phyloP scores from a whole-genome alignment of 2,888 invertebrate genomes.

The Toxonevra muliebris region DNA sequence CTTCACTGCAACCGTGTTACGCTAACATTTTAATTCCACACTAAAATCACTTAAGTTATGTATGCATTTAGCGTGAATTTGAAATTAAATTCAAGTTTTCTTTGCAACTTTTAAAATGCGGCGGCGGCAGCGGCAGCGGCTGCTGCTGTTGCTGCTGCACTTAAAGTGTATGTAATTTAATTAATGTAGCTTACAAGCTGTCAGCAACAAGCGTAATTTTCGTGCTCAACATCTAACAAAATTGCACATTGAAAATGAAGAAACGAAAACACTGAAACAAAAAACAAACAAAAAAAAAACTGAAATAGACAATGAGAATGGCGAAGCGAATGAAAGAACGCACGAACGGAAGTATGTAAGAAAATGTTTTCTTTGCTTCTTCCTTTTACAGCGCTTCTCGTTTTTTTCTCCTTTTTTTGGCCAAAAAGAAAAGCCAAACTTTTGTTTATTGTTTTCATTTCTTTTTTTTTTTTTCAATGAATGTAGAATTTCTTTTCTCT shows the following conservation, averaged over 20 bases:
- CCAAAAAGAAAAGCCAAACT: neutral
- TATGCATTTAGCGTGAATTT: too few species aligned
- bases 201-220: slow-evolving; percentile 26
- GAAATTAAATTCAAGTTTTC: neutral
- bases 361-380: neutral
- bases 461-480: neutral
- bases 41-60: too few species aligned
- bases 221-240: neutral
- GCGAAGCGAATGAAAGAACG: neutral
- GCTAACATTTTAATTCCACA: too few species aligned
- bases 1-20: neutral
- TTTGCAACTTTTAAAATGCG: neutral
- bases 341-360: neutral
- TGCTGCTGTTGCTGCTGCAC: slow-evolving; percentile 16
- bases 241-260: neutral
- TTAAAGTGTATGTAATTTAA: slow-evolving; percentile 27
- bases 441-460: neutral
- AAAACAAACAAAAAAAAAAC: neutral
- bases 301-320: too few species aligned
- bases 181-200: slow-evolving; percentile 20
- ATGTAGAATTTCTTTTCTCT: neutral
- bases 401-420: neutral
- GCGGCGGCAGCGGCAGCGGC: too few species aligned
- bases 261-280: neutral
- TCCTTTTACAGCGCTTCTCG: neutral